These are phyloP conservation scores for Mormyrus proboscirostris DNA, from an alignment of 2,797 vertebrate genomes.

Conservation along the genomic window DNA sequence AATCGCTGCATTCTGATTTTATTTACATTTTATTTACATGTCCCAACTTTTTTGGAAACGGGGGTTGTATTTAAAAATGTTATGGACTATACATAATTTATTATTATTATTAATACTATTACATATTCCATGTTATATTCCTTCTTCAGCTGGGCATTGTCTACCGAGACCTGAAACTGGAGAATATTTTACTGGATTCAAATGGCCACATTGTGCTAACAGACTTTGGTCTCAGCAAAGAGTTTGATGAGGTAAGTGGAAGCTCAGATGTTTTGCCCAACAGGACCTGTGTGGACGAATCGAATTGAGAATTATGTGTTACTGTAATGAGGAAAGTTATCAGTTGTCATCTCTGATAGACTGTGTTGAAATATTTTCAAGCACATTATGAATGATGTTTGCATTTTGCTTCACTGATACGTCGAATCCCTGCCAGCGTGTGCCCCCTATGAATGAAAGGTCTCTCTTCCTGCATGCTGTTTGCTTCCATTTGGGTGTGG, in stretches of 20 bases:
- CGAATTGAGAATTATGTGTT: neutral
- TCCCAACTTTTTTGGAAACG: neutral
- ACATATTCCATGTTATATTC: neutral
- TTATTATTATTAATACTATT: no score
- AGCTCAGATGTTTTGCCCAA: neutral
- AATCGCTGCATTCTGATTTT: neutral
- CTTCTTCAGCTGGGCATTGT: constrained; percentile 83
- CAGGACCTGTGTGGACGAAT: neutral
- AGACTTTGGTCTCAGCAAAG: constrained; percentile 97
- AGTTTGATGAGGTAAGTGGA: constrained; percentile 88
- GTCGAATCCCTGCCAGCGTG: neutral
- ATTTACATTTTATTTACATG: neutral
- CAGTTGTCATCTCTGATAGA: neutral
- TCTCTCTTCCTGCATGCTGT: neutral
- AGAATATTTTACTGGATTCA: constrained; percentile 93
- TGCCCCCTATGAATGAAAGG: neutral
- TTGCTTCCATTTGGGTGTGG: neutral
- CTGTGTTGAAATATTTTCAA: neutral
- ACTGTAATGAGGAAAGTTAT: neutral
- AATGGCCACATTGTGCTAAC: constrained; percentile 91
- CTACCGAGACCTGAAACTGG: constrained; percentile 96
- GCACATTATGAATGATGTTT: neutral
- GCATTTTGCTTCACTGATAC: neutral
- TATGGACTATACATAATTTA: neutral
- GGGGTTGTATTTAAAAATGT: neutral